Percentiles rank a stretch among this genome's conserved stretches.
Evolutionary conservation across 2,888 invertebrate genomes (phyloP).

Genomic region (Fissipunctia ypsillon): DNA sequence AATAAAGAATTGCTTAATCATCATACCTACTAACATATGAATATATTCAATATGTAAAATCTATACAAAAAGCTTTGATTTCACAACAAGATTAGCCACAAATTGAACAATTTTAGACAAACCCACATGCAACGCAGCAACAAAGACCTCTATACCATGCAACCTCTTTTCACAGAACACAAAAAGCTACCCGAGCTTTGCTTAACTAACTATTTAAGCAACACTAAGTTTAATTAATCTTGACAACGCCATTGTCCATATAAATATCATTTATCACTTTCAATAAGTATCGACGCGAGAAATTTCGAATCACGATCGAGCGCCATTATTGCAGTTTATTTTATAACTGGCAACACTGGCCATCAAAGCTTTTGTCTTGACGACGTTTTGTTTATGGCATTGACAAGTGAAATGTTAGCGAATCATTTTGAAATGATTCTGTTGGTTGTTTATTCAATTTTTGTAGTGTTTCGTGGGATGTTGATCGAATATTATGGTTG

Average conservation of each 20-base stretch:
- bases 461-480: slow-evolving; percentile 47
- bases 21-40: slow-evolving; percentile 12
- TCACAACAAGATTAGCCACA: slow-evolving; percentile 57
- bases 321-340: slow-evolving; percentile 72
- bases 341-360: slow-evolving; percentile 77
- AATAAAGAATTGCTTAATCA: slow-evolving; percentile 34
- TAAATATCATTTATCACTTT: slow-evolving; percentile 88
- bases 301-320: slow-evolving; percentile 78
- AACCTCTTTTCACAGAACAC: slow-evolving; percentile 68
- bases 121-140: slow-evolving; percentile 61
- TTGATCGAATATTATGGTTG: slow-evolving; percentile 35
- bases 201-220: slow-evolving; percentile 89
- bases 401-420: slow-evolving; percentile 70
- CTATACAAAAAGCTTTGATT: slow-evolving; percentile 42
- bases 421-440: slow-evolving; percentile 64
- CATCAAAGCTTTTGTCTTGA: slow-evolving; percentile 73
- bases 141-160: slow-evolving; percentile 61
- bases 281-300: slow-evolving; percentile 80
- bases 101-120: slow-evolving; percentile 67
- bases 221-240: slow-evolving; percentile 89
- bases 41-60: slow-evolving; percentile 29
- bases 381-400: slow-evolving; percentile 71
- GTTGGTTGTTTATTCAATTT: slow-evolving; percentile 49
- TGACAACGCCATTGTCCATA: slow-evolving; percentile 85
- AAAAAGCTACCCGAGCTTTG: slow-evolving; percentile 82